A percentile compares a stretch with the other conserved stretches of the same genome.
Evolutionary conservation across 1,140 invertebrate genomes (phyloP).

Genomic region (Sarcophaga bullata): DNA sequence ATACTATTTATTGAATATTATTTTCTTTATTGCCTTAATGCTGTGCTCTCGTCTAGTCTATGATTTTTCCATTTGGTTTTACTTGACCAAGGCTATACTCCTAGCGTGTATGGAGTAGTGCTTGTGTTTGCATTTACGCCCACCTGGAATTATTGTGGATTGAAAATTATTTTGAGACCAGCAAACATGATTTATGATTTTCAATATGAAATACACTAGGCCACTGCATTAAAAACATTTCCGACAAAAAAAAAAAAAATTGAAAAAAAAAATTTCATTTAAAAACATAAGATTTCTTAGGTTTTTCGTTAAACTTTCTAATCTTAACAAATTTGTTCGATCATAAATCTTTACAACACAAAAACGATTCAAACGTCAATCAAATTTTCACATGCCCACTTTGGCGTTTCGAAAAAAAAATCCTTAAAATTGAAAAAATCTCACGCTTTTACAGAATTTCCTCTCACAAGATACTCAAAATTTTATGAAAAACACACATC

Average conservation of each 20-base stretch:
- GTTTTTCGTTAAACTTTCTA: slow-evolving; percentile 26
- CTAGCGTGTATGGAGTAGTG: neutral
- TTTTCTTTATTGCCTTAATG: too few species aligned
- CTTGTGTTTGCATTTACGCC: slow-evolving; percentile 31
- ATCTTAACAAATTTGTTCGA: slow-evolving; percentile 31
- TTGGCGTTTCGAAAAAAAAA: neutral
- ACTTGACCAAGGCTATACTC: too few species aligned
- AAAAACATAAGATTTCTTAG: neutral
- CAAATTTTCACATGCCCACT: neutral
- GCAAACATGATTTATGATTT: slow-evolving; percentile 47
- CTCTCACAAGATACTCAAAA: neutral
- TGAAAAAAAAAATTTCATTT: neutral
- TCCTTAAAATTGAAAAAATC: neutral
- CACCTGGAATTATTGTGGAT: slow-evolving; percentile 42
- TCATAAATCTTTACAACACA: slow-evolving; percentile 4
- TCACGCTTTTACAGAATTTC: slow-evolving; percentile 6
- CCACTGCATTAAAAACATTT: neutral
- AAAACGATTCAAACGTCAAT: slow-evolving; percentile 13
- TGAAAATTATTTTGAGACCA: slow-evolving; percentile 44
- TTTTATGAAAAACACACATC: neutral
- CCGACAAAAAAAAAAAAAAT: neutral
- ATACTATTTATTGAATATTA: too few species aligned
- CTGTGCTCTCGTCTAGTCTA: too few species aligned
- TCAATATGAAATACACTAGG: neutral
- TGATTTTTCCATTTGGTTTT: too few species aligned